phyloP scores from a whole-genome alignment of 1,140 invertebrate species.

The Lasioglossum albipes region DNA sequence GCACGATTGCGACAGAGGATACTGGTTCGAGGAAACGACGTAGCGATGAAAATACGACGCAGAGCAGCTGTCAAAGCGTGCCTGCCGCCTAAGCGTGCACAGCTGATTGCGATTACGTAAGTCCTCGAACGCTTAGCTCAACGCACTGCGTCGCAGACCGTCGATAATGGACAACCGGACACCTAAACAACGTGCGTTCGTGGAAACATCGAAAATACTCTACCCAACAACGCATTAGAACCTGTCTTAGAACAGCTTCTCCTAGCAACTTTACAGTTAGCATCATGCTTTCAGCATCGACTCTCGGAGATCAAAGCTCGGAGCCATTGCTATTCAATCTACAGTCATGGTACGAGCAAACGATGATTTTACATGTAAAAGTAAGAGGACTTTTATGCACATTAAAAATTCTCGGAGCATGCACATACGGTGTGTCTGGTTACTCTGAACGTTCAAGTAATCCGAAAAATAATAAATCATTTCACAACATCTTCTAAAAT shows the following conservation, averaged over 20 bases:
- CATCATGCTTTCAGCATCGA: too few relatives aligned
- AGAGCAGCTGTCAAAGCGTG: constrained; percentile 28
- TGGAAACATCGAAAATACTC: not conserved
- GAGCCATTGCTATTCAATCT: too few relatives aligned
- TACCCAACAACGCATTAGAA: not conserved
- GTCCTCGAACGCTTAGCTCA: not conserved
- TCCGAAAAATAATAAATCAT: too few relatives aligned
- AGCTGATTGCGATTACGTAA: constrained; percentile 42
- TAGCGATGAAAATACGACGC: not conserved
- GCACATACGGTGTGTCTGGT: too few relatives aligned
- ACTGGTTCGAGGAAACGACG: not conserved
- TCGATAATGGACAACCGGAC: not conserved
- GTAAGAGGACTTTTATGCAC: too few relatives aligned
- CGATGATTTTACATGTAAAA: too few relatives aligned
- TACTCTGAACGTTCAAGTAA: too few relatives aligned
- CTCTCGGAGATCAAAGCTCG: too few relatives aligned
- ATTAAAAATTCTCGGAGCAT: too few relatives aligned
- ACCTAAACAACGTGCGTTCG: not conserved
- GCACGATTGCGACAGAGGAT: not conserved
- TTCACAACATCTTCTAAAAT: too few relatives aligned
- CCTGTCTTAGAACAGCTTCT: not conserved
- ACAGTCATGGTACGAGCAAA: too few relatives aligned
- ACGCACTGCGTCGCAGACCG: not conserved
- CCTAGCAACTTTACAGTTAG: too few relatives aligned
- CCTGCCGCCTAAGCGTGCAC: constrained; percentile 13